Base-by-base conservation (phyloP, 1,140 invertebrate species). In the Drosophila seguyi region DNA sequence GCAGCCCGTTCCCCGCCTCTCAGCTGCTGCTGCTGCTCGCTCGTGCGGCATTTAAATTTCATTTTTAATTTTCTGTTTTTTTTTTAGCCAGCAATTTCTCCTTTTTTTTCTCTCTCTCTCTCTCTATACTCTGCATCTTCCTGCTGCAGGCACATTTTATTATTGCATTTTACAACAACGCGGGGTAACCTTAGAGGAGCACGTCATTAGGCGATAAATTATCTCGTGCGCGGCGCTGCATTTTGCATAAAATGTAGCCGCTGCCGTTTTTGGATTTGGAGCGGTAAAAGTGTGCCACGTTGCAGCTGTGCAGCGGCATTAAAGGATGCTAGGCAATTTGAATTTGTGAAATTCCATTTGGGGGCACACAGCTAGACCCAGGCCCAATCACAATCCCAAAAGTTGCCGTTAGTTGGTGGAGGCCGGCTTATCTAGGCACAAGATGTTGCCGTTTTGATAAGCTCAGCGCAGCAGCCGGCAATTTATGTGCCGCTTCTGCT, bases 161-260 rank as follows among this genome's bases (percentile, higher is more conserved):
- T 88, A 82, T 86, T 71, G 75, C 83, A 79, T 88, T 83, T 83
- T 69, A 80, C 75, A 69, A 66, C 80, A 87, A 77, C 66, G 80
- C 67, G 68, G 68, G 25, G 76, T 73, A 88, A 88, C 85, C 85
- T 90, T 90, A 85, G 85, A 90, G 65, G 60, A 90, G 85, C 86
- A 90, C 85, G 85, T 90, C 85, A 90, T 90, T 90, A 90, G 86
- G 78, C 85, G 81, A 90, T 90, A 90, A 90, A 90, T 90, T 90
- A 90, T 88, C 74, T 82, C 65, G 76, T 77, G 84, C 81, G 85
- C 80, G n/a, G n/a, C n/a, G 85, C 52, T 83, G 84, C 80, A 88
- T 69, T 85, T 85, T 90, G 81, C 85, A 88, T 85, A 88, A 88
- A 88, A 88, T 88, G 85, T 81, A 62, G 85, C 83, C 62, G 53